A percentile compares a stretch with the other conserved stretches of the same genome.
Conservation (phyloP, 2,888 invertebrate species). For the Amphipoea lucens region DNA sequence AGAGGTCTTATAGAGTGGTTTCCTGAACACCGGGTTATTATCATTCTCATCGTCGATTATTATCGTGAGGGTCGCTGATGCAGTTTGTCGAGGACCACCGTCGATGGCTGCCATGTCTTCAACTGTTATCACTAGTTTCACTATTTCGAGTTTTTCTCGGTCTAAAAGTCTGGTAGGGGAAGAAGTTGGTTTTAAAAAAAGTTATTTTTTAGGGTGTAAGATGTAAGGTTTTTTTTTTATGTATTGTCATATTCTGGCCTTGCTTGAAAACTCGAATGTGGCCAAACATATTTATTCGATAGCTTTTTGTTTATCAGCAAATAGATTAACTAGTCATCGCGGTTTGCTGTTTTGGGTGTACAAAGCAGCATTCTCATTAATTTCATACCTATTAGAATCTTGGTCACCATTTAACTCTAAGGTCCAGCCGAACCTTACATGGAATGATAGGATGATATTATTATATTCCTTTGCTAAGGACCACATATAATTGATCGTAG, state of each 20-base stretch:
- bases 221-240: neutral
- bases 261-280: neutral
- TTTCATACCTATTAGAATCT: neutral
- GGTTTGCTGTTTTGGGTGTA: no score
- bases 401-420: no score
- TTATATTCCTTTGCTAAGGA: neutral
- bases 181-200: neutral
- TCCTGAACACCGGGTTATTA: constrained; percentile 95
- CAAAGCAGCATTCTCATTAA: neutral
- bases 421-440: no score
- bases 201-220: neutral
- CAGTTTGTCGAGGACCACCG: constrained; percentile 92
- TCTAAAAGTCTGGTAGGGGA: constrained; percentile 91
- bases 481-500: neutral
- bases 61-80: constrained; percentile 93
- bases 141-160: constrained; percentile 95
- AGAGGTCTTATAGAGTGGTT: constrained; percentile 94
- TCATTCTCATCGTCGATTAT: constrained; percentile 96
- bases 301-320: neutral
- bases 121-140: constrained; percentile 94
- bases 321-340: neutral
- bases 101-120: constrained; percentile 96
- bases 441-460: neutral
- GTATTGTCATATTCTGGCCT: neutral
- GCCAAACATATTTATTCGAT: neutral